phyloP scores from a whole-genome alignment of 1,140 invertebrate genomes.

The Asbolus verrucosus region DNA sequence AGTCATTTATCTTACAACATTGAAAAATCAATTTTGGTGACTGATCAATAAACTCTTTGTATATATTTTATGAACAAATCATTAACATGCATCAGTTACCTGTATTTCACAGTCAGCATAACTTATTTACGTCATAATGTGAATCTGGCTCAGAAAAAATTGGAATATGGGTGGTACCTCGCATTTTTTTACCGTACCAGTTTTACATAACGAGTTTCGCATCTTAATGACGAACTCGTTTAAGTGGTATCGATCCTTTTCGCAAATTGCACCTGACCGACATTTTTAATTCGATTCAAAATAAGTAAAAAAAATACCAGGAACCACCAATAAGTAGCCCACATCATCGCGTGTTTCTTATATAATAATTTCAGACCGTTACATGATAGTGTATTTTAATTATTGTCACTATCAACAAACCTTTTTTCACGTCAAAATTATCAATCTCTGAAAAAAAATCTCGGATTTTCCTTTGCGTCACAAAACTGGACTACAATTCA shows the following conservation, averaged over 20 bases:
- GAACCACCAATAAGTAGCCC: slow-evolving; percentile 20
- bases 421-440: neutral
- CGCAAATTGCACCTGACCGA: slow-evolving; percentile 43
- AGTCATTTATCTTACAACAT: too few relatives aligned
- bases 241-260: slow-evolving; percentile 29
- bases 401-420: neutral
- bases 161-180: slow-evolving; percentile 11
- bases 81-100: slow-evolving; percentile 4
- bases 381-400: neutral
- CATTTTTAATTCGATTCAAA: slow-evolving; percentile 12
- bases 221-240: slow-evolving; percentile 40
- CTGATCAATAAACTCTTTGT: too few relatives aligned
- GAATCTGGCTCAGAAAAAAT: slow-evolving; percentile 30
- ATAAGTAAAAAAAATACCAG: slow-evolving; percentile 32
- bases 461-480: neutral
- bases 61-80: slow-evolving; percentile 3
- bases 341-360: slow-evolving; percentile 24
- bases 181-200: slow-evolving; percentile 27
- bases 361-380: slow-evolving; percentile 22
- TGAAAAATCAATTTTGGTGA: too few relatives aligned
- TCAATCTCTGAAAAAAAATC: neutral
- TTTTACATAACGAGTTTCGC: slow-evolving; percentile 40
- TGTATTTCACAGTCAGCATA: neutral
- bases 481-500: slow-evolving; percentile 15
- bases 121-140: slow-evolving; percentile 32